Base-by-base conservation (phyloP, 1,140 invertebrate genomes). In the Idris sp. region DNA sequence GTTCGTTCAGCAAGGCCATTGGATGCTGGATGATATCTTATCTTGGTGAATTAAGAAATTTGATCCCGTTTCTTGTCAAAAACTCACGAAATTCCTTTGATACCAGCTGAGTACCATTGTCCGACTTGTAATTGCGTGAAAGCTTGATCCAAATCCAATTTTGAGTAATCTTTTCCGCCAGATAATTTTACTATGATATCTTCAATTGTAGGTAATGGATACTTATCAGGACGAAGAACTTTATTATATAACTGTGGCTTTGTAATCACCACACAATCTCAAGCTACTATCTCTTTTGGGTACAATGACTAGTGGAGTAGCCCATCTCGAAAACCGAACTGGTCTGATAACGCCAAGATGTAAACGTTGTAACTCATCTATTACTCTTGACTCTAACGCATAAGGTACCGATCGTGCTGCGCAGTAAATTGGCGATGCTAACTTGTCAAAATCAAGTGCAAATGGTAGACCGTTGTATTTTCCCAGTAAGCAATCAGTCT, bases 111-210 rank as follows among this genome's bases (percentile, higher is more conserved):
- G 3, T 2, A 6, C 19, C 19, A 22, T 22, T 10, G 4, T 46
- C 2, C 68, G 4, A 40, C 36, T 19, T 40, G 8, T 4, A 40
- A n/a, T 18, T 40, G 36, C n/a, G 36, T 40, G 4, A 40, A 40
- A 1, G 16, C 36, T 40, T 40, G 36, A 19, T 40, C 36, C 5
- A 40, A 16, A 9, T 40, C 15, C 14, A 40, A n/a, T 6, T 40
- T 40, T n/a, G 36, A 40, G 14, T 19, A 40, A n/a, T 19, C n/a
- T 2, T 15, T 18, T n/a, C 36, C 36, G 1, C 36, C 36, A 0
- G 36, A 40, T 6, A 40, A 4, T 4, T 40, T 40, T 8, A 40
- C 36, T 2, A 40, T n/a, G 4, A 40, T 6, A 19, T 40, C 36
- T 15, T 40, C 36, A 6, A 40, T 19, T n/a, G 36, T 3, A 19